Base-by-base conservation (phyloP, 2,888 invertebrate genomes). In the Caenorhabditis angaria region DNA sequence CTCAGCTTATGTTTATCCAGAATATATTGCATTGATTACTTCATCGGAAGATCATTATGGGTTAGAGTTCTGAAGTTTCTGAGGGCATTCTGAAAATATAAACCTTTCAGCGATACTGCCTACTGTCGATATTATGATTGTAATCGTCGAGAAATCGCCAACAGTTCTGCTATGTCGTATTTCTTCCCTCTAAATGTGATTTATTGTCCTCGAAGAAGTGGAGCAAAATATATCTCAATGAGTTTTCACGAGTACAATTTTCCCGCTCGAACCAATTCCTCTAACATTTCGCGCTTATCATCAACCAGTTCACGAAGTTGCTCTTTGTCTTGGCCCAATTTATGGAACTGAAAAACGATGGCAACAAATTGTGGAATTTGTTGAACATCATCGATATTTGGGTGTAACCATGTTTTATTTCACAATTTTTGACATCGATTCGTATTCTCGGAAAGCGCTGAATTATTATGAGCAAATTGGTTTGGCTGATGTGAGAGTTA, bases 381-480 rank as follows among this genome's bases (percentile, higher is more conserved):
- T 59, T 4, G 59, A 59, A 27, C 48, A 59, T 47, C 25, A 59
- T 41, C 8, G 48, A 48, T 25, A 32, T 32, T 32, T 32, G 63
- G 66, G 61, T 8, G 61, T 56, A 2, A 50, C 61, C n/a, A 61
- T 66, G 61, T 61, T 66, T 51, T 66, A 66, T 32, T 66, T 66
- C n/a, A 57, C 61, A 14, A 18, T 66, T 12, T 61, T 66, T 50
- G 54, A 66, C 50, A 61, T 66, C 51, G 56, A 66, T 20, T 54
- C 53, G 3, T 66, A 66, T 28, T 47, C 55, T 5, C 18, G 66
- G 20, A 60, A 48, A 24, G 50, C 61, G 0, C 50, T 66, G 1
- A 55, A 61, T 35, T 56, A 66, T 29, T 66, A 66, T 24, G 61
- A 56, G 28, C 28, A 60, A 29, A 27, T 65, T 28, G 65, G 65